Percentiles rank a stretch among this genome's conserved stretches.
These are phyloP conservation scores for Atherinosoma microstoma DNA, from an alignment of 2,797 vertebrate genomes.

Conservation along the genomic window DNA sequence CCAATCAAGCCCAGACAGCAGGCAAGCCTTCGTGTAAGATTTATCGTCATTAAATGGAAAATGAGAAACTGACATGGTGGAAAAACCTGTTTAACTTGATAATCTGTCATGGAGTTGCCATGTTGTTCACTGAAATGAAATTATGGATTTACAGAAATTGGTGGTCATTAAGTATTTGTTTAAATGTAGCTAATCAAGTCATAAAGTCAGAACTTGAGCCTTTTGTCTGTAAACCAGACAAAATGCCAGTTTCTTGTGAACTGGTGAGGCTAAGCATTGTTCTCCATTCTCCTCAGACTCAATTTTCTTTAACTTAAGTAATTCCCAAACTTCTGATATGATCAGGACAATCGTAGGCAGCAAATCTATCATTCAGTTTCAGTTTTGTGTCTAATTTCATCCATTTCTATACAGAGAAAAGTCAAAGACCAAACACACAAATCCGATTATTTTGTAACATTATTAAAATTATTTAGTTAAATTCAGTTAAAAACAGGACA, in stretches of 20 bases:
- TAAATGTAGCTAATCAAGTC: not conserved
- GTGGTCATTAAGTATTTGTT: not conserved
- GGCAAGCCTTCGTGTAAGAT: not conserved
- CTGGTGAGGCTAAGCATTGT: not conserved
- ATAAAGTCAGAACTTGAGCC: conserved; percentile 4
- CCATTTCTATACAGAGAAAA: too few relatives aligned
- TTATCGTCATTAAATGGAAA: not conserved
- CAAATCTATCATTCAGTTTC: not conserved
- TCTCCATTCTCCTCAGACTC: conserved; percentile 30
- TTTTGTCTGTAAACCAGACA: conserved; percentile 7
- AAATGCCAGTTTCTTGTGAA: not conserved
- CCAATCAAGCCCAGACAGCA: not conserved
- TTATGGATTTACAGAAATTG: not conserved
- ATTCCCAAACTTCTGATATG: not conserved
- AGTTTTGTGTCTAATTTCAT: too few relatives aligned
- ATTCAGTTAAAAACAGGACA: too few relatives aligned
- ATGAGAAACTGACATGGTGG: not conserved
- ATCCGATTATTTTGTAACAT: too few relatives aligned
- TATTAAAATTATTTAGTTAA: too few relatives aligned
- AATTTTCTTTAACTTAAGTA: not conserved
- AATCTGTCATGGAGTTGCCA: not conserved
- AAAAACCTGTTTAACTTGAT: not conserved
- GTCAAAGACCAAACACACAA: too few relatives aligned
- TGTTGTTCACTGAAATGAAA: not conserved
- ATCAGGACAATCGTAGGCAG: not conserved